Percentiles rank a stretch among this genome's conserved stretches.
Evolutionary conservation across 2,797 vertebrate species (phyloP).

Genomic region (Gadopsis marmoratus): DNA sequence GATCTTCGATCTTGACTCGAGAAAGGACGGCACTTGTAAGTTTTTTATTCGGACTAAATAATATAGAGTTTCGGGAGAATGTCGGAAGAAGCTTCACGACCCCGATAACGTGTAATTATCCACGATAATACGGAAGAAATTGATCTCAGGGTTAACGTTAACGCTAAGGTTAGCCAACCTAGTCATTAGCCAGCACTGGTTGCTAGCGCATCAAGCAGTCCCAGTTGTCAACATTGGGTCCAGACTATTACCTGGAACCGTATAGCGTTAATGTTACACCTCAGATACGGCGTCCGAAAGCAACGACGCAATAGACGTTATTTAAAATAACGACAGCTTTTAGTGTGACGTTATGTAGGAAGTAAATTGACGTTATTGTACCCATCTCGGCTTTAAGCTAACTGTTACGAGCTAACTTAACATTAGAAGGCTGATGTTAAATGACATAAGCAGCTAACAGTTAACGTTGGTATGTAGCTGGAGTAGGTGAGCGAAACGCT

Average conservation of each 20-base stretch:
- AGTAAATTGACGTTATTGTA: constrained; percentile 5
- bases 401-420: constrained; percentile 47
- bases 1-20: constrained; percentile 73
- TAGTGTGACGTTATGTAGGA: background rate
- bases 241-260: constrained; percentile 54
- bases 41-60: constrained; percentile 41
- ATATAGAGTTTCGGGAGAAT: constrained; percentile 17
- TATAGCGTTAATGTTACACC: background rate
- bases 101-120: constrained; percentile 16
- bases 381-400: constrained; percentile 24
- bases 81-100: background rate
- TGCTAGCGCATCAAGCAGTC: constrained; percentile 64
- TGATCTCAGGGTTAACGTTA: constrained; percentile 63
- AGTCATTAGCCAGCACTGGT: constrained; percentile 73
- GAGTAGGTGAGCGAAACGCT: constrained; percentile 17
- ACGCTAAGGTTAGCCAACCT: constrained; percentile 75
- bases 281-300: background rate
- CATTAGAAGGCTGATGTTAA: constrained; percentile 36
- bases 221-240: constrained; percentile 80
- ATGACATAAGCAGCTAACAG: constrained; percentile 48
- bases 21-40: constrained; percentile 75
- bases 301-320: background rate
- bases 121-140: constrained; percentile 37
- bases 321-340: background rate
- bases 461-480: background rate